Percentiles rank a stretch among this genome's conserved stretches.
Conservation (phyloP, 2,797 vertebrate genomes). For the Australoheros facetus region DNA sequence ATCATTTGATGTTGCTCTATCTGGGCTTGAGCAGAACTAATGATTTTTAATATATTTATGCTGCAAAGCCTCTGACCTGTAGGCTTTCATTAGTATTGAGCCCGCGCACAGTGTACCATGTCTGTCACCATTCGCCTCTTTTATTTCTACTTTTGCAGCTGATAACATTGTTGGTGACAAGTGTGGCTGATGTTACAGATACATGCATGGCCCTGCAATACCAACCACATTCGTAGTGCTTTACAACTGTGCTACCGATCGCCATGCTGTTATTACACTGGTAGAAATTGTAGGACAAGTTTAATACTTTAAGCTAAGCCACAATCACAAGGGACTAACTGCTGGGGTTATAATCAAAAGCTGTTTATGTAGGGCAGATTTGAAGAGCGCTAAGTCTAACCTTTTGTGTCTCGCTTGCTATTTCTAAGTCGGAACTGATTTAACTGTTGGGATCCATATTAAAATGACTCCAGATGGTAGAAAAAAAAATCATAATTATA, state of each 20-base stretch:
- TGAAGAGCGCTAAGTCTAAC: slow-evolving; percentile 77
- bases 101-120: slow-evolving; percentile 53
- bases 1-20: slow-evolving; percentile 62
- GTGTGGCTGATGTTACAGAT: slow-evolving; percentile 57
- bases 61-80: slow-evolving; percentile 69
- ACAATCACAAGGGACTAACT: slow-evolving; percentile 79
- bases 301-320: slow-evolving; percentile 80
- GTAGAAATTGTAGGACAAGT: slow-evolving; percentile 70
- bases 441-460: slow-evolving; percentile 75
- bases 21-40: slow-evolving; percentile 62
- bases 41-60: slow-evolving; percentile 74
- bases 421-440: slow-evolving; percentile 72
- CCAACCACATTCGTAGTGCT: slow-evolving; percentile 48
- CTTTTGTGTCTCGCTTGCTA: slow-evolving; percentile 78
- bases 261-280: slow-evolving; percentile 66
- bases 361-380: slow-evolving; percentile 80
- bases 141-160: slow-evolving; percentile 58
- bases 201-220: slow-evolving; percentile 61
- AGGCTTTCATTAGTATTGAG: slow-evolving; percentile 61
- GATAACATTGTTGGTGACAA: slow-evolving; percentile 47
- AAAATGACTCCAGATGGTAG: slow-evolving; percentile 73
- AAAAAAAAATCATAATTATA: slow-evolving; percentile 52
- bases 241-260: slow-evolving; percentile 57
- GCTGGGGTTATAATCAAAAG: slow-evolving; percentile 79
- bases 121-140: slow-evolving; percentile 50